Evolutionary conservation across 2,113 vertebrate species (phyloP).

Genomic region (Phylloscopus whistleri): DNA sequence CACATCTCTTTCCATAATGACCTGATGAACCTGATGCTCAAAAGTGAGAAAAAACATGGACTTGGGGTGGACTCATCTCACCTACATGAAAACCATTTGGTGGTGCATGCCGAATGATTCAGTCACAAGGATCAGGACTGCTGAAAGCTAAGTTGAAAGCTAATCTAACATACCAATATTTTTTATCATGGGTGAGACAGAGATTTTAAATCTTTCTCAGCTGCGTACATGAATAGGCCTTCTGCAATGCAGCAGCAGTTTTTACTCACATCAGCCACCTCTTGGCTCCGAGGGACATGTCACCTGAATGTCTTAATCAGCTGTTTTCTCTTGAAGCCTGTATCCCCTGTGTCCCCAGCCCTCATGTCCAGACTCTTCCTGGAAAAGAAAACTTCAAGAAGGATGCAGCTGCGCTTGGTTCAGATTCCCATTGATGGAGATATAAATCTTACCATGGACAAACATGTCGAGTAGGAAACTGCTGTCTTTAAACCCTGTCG

Average conservation of each 20-base stretch:
- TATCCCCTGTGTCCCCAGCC: not conserved
- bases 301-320: not conserved
- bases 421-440: not conserved
- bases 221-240: not conserved
- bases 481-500: not conserved
- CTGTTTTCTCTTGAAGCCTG: not conserved
- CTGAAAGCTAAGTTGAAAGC: not conserved
- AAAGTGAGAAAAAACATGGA: not conserved
- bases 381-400: slow-evolving; percentile 18
- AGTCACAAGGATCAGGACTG: not conserved
- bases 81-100: not conserved
- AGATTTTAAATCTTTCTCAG: not conserved
- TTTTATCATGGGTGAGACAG: not conserved
- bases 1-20: not conserved
- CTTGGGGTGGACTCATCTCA: not conserved
- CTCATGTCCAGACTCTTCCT: not conserved
- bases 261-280: not conserved
- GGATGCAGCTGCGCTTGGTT: not conserved
- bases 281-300: not conserved
- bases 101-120: not conserved
- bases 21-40: not conserved
- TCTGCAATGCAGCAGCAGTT: not conserved
- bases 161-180: not conserved
- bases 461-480: slow-evolving; percentile 8
- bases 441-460: slow-evolving; percentile 48